A percentile compares a stretch with the other conserved stretches of the same genome.
Conservation (phyloP, 2,113 vertebrate genomes). For the Barbus barbus region DNA sequence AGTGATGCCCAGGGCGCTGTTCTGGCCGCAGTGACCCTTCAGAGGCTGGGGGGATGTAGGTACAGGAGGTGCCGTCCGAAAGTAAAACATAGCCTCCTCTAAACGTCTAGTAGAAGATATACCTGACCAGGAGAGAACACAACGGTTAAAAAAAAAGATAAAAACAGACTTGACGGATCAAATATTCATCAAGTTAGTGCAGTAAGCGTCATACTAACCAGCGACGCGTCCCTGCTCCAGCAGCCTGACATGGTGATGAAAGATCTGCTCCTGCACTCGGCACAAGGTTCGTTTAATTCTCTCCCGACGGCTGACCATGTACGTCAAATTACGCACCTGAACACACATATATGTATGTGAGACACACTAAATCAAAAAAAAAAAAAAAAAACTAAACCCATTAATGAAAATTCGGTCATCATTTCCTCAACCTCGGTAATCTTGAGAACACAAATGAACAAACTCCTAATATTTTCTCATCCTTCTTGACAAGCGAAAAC, state of each 20-base stretch:
- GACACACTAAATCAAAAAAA: too few species aligned
- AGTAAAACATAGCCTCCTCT: slow-evolving; percentile 55
- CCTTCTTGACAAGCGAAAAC: background rate
- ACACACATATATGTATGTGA: background rate
- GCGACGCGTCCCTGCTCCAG: slow-evolving; percentile 84
- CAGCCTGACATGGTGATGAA: slow-evolving; percentile 85
- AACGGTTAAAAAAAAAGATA: background rate
- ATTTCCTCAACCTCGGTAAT: background rate
- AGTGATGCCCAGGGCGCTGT: slow-evolving; percentile 35
- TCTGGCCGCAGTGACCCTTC: slow-evolving; percentile 72
- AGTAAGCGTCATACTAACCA: slow-evolving; percentile 72
- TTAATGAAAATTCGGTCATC: background rate
- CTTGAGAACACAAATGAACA: background rate
- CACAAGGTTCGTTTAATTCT: slow-evolving; percentile 95
- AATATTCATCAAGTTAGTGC: background rate
- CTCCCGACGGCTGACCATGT: slow-evolving; percentile 97
- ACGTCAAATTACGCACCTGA: slow-evolving; percentile 96
- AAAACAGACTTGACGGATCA: background rate
- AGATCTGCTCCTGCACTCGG: slow-evolving; percentile 94
- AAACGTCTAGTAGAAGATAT: slow-evolving; percentile 54
- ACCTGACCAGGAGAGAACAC: slow-evolving; percentile 30
- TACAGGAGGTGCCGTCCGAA: slow-evolving; percentile 13
- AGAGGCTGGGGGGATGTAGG: slow-evolving; percentile 42
- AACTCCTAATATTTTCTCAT: background rate
- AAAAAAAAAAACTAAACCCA: too few species aligned